These are phyloP conservation scores for Atlantisia rogersi DNA, from an alignment of 2,113 vertebrate genomes.

Conservation along the genomic window DNA sequence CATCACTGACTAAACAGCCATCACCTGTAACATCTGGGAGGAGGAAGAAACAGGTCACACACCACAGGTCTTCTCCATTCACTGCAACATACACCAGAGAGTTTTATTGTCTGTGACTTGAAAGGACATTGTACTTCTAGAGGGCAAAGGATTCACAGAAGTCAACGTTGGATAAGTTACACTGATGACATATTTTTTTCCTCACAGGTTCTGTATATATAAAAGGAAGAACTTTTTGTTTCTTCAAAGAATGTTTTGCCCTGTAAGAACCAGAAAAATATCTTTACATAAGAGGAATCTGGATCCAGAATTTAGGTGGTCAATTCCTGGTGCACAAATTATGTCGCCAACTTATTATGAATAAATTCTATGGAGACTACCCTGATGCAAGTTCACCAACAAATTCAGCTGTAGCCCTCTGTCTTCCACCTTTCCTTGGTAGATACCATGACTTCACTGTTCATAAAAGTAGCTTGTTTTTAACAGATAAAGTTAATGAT, in stretches of 20 bases:
- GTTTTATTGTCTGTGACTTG: neutral
- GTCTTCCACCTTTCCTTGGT: neutral
- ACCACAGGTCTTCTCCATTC: neutral
- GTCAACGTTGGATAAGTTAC: neutral
- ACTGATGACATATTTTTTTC: neutral
- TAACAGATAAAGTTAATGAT: neutral
- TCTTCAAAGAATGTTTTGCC: neutral
- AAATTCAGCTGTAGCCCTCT: neutral
- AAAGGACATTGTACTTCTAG: neutral
- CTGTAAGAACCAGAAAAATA: neutral
- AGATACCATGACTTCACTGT: neutral
- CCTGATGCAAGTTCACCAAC: neutral
- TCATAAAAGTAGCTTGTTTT: neutral
- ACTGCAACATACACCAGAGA: neutral
- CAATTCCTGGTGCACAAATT: neutral
- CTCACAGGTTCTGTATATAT: neutral
- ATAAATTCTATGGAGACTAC: neutral
- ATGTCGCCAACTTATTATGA: neutral
- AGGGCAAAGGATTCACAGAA: neutral
- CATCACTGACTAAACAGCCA: neutral
- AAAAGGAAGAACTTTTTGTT: neutral
- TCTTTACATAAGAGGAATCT: neutral
- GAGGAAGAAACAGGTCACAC: neutral
- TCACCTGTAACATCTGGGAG: neutral
- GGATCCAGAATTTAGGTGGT: neutral